These are phyloP conservation scores for Isurus oxyrinchus DNA, from an alignment of 2,113 vertebrate genomes.

Conservation along the genomic window DNA sequence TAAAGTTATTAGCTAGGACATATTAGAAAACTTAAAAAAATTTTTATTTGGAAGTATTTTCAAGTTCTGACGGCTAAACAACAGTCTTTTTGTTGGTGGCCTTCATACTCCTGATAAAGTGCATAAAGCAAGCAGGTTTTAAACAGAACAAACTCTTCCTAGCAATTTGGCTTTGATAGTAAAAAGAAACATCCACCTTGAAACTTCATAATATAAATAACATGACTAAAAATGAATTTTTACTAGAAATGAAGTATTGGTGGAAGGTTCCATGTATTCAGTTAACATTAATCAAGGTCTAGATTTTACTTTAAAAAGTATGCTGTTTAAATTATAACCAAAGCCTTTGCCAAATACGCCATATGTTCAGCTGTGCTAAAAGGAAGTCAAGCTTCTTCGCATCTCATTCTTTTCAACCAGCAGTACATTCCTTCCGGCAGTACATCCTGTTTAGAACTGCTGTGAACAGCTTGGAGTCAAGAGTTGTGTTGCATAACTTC, in stretches of 20 bases:
- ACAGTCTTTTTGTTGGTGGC: neutral
- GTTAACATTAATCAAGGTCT: neutral
- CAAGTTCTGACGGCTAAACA: neutral
- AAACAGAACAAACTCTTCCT: neutral
- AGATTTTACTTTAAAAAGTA: neutral
- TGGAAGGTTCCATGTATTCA: neutral
- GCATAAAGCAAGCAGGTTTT: neutral
- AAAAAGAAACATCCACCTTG: neutral
- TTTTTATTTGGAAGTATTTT: neutral
- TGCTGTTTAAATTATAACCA: neutral
- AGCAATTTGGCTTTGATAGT: neutral
- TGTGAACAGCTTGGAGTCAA: neutral
- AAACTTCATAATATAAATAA: neutral
- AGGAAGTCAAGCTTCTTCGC: neutral
- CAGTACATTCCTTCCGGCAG: neutral
- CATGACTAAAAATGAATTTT: neutral
- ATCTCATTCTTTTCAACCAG: slow-evolving; percentile 6
- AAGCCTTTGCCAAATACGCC: neutral
- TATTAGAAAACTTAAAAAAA: neutral
- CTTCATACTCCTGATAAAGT: neutral
- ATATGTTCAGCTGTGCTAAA: neutral
- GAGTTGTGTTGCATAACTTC: neutral
- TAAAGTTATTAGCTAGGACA: neutral
- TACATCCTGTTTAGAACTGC: neutral
- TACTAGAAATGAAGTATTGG: neutral